A percentile compares a stretch with the other conserved stretches of the same genome.
Conservation (phyloP, 2,888 invertebrate genomes). For the Salticus scenicus region DNA sequence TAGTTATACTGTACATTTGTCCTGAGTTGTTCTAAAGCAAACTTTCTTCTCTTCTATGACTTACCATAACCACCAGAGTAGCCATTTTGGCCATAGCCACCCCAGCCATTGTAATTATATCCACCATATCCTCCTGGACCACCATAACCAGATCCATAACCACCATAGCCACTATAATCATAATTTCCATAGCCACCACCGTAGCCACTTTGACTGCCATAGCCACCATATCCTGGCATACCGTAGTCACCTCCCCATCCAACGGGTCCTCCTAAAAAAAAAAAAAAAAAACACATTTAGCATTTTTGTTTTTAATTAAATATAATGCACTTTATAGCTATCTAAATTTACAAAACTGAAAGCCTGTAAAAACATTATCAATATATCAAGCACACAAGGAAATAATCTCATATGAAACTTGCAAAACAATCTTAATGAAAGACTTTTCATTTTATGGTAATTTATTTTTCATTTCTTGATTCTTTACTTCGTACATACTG, state of each 20-base stretch:
- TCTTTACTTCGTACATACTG: too few species aligned
- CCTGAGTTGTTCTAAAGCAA: not conserved
- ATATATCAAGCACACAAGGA: too few species aligned
- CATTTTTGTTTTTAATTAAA: too few species aligned
- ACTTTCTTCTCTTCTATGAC: not conserved
- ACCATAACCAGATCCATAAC: constrained; percentile 55
- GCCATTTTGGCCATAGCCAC: constrained; percentile 72
- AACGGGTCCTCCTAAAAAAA: constrained; percentile 47
- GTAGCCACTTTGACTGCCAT: constrained; percentile 79
- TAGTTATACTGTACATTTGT: not conserved
- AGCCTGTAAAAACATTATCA: too few species aligned
- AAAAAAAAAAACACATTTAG: too few species aligned
- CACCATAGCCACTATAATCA: constrained; percentile 78
- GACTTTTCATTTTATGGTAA: too few species aligned
- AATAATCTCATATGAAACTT: too few species aligned
- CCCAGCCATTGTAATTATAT: constrained; percentile 79
- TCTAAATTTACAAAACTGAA: too few species aligned
- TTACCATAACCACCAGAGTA: constrained; percentile 66
- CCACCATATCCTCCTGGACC: constrained; percentile 79
- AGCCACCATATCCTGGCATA: constrained; percentile 73
- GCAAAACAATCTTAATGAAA: too few species aligned
- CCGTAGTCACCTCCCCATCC: constrained; percentile 71
- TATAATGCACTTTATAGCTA: too few species aligned
- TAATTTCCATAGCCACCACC: constrained; percentile 75
- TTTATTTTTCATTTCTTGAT: too few species aligned